Conservation (phyloP, 2,888 invertebrate genomes). For the Eurois occulta region DNA sequence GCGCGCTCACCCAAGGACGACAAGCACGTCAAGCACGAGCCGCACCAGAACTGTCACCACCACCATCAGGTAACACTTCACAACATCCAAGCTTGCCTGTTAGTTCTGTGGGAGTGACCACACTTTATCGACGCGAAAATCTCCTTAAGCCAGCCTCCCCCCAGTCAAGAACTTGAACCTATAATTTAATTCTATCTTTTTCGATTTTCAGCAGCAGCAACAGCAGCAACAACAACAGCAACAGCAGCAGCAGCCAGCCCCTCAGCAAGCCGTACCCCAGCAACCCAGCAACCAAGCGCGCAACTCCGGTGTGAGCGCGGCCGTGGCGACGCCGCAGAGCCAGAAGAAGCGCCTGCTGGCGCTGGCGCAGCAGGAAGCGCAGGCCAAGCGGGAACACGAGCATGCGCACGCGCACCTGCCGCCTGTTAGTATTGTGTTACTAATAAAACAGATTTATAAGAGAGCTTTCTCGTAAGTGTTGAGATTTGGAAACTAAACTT, state of each 20-base stretch:
- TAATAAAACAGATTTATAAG: constrained; percentile 31
- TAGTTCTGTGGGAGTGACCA: too few relatives aligned
- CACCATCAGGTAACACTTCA: constrained; percentile 59
- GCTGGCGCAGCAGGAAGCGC: constrained; percentile 92
- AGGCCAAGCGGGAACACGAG: constrained; percentile 90
- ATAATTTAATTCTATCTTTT: too few relatives aligned
- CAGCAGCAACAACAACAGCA: constrained; percentile 62
- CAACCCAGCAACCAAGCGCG: constrained; percentile 28
- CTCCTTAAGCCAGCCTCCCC: too few relatives aligned
- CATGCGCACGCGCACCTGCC: constrained; percentile 85
- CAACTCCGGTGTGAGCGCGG: not conserved
- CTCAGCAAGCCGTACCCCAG: constrained; percentile 61
- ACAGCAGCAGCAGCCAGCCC: constrained; percentile 65
- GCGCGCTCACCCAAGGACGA: constrained; percentile 86
- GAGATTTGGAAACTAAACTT: not conserved
- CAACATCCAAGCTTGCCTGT: too few relatives aligned
- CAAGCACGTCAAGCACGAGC: constrained; percentile 87
- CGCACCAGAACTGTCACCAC: constrained; percentile 63
- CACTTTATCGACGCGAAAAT: too few relatives aligned
- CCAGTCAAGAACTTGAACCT: too few relatives aligned
- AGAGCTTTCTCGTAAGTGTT: constrained; percentile 34
- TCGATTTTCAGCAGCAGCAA: constrained; percentile 11
- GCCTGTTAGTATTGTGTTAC: constrained; percentile 64
- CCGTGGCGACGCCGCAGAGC: constrained; percentile 92
- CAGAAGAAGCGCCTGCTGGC: constrained; percentile 97